Base-by-base conservation (phyloP, 2,888 invertebrate species). In the Mythimna vitellina region DNA sequence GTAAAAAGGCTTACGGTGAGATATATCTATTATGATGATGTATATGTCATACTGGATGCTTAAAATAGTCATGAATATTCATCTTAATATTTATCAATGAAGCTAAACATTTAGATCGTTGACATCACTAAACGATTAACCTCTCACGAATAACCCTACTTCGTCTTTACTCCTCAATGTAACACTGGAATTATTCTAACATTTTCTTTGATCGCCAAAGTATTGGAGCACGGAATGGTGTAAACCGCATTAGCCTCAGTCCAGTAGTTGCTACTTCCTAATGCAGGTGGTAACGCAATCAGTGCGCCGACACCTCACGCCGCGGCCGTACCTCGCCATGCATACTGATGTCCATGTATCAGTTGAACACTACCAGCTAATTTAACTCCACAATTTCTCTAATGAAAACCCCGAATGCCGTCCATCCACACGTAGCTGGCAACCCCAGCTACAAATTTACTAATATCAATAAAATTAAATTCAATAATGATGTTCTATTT, bases 261-360 rank as follows among this genome's bases (percentile, higher is more conserved):
- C 69, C 74, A 60, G 63, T 58, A 56, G 74, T 65, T 65, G 9
- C 68, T 82, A 77, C 81, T 82, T 81, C 76, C 72, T 82, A 88
- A 86, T 85, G 76, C 84, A 82, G 77, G 74, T 81, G 83, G 85
- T 82, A 86, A 91, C 83, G 82, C 87, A 91, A 92, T 93, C 90
- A 92, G 86, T 86, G 84, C 84, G 77, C 84, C 82, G 86, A 89
- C 88, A 87, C 89, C 88, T 88, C 85, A 73, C 78, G 57, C 74
- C 73, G 71, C 72, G 61, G 65, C 71, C 62, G 66, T 17, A 46
- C 60, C 79, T 76, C 75, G 87, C 80, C 85, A 82, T 88, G 89
- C 89, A 90, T 91, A 91, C 89, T 89, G 88, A 92, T 89, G 87
- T 7, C 66, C 66, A 75, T 70, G 54, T 67, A 75, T 66, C 67